Conservation (phyloP, 2,888 invertebrate species). For the Diadegma fenestrale region DNA sequence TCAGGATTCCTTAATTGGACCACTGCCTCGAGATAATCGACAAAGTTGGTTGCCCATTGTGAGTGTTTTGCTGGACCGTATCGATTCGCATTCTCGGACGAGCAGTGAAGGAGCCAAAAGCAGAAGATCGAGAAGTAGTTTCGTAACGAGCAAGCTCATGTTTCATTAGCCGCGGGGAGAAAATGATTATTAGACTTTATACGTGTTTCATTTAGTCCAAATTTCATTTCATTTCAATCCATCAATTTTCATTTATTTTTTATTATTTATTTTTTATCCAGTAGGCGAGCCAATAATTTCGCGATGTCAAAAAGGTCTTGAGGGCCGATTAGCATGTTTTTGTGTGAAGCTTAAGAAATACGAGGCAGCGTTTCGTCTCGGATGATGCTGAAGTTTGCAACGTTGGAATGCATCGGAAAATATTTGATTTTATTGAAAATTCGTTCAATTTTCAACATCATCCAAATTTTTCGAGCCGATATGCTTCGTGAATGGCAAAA, state of each 20-base stretch:
- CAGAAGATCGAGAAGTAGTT: neutral
- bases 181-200: too few relatives aligned
- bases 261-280: neutral
- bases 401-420: too few relatives aligned
- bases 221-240: too few relatives aligned
- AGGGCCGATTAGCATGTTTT: too few relatives aligned
- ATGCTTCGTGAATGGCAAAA: too few relatives aligned
- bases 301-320: neutral
- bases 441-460: too few relatives aligned
- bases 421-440: too few relatives aligned
- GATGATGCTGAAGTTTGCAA: too few relatives aligned
- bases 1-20: conserved; percentile 52
- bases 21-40: conserved; percentile 53
- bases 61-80: neutral
- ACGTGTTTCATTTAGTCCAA: too few relatives aligned
- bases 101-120: neutral
- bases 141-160: neutral
- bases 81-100: neutral
- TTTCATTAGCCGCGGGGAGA: neutral
- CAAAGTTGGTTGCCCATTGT: conserved; percentile 41
- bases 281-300: neutral
- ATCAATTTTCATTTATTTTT: neutral
- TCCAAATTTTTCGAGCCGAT: too few relatives aligned
- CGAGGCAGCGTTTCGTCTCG: too few relatives aligned
- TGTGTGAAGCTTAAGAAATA: too few relatives aligned